phyloP scores from a whole-genome alignment of 2,113 vertebrate species.

The Grammomys surdaster region DNA sequence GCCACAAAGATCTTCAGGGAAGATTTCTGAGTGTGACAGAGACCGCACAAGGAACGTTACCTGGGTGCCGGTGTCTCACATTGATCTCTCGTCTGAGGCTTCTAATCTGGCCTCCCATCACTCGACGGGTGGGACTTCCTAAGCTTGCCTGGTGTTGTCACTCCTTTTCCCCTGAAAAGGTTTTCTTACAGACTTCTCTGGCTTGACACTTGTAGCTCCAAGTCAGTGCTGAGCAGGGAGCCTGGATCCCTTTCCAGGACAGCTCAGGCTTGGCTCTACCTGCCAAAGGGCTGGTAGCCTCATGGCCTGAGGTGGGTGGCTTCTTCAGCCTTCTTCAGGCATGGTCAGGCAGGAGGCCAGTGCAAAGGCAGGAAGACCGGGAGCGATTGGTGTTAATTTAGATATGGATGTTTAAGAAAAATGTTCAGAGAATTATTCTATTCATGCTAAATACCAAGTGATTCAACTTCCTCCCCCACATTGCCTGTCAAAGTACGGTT shows the following conservation, averaged over 20 bases:
- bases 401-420: conserved; percentile 45
- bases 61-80: background rate
- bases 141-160: background rate
- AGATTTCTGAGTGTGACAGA: background rate
- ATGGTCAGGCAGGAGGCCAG: background rate
- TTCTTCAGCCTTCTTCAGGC: background rate
- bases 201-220: fast-evolving
- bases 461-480: background rate
- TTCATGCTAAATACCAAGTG: conserved; percentile 30
- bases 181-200: background rate
- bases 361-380: background rate
- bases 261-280: background rate
- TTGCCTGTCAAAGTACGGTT: background rate
- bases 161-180: background rate
- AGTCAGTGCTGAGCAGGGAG: background rate
- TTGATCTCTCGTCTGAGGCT: background rate
- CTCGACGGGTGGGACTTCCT: background rate
- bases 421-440: background rate
- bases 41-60: background rate
- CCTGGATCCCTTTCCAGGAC: background rate
- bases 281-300: background rate
- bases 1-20: background rate
- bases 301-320: no score
- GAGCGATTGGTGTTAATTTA: conserved; percentile 3
- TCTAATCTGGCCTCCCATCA: background rate